A percentile compares a stretch with the other conserved stretches of the same genome.
Evolutionary conservation across 64 coral and sea anemone genomes (phyloP).

Genomic region (Pocillopora damicornis): DNA sequence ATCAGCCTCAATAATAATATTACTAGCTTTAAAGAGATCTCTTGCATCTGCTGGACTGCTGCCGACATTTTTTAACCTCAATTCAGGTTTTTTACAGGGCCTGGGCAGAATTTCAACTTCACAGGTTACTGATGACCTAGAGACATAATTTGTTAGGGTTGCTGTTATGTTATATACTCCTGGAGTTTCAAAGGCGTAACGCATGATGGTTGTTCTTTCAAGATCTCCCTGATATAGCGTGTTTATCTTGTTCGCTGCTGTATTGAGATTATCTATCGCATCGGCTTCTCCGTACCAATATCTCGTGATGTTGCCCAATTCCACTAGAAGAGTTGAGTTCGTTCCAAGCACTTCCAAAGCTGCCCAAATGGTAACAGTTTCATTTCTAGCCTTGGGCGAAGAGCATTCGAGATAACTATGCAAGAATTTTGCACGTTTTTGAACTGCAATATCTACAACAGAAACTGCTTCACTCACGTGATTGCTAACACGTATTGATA

Average conservation of each 20-base stretch:
- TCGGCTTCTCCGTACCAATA: slow-evolving; percentile 21
- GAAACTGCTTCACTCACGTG: slow-evolving; percentile 1
- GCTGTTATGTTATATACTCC: slow-evolving; percentile 35
- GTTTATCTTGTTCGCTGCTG: not conserved
- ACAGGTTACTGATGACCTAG: slow-evolving; percentile 3
- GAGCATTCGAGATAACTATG: not conserved
- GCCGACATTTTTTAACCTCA: slow-evolving; percentile 35
- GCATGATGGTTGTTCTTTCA: not conserved
- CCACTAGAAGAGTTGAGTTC: slow-evolving; percentile 40
- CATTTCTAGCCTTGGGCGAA: slow-evolving; percentile 13
- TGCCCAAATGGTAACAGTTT: slow-evolving; percentile 9
- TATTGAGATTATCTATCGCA: not conserved
- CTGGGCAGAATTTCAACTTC: slow-evolving; percentile 54
- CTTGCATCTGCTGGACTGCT: not conserved
- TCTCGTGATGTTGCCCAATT: slow-evolving; percentile 28
- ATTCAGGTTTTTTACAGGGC: slow-evolving; percentile 39
- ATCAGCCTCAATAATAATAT: slow-evolving; percentile 23
- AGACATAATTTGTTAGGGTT: slow-evolving; percentile 42
- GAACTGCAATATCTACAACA: slow-evolving; percentile 1
- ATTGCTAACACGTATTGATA: slow-evolving; percentile 18
- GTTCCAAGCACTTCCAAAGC: slow-evolving; percentile 40
- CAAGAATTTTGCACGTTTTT: slow-evolving; percentile 21
- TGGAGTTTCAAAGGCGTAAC: slow-evolving; percentile 14
- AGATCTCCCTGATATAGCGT: not conserved
- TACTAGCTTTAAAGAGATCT: slow-evolving; percentile 10